phyloP scores from a whole-genome alignment of 2,888 invertebrate species.

The Callinectes sapidus region DNA sequence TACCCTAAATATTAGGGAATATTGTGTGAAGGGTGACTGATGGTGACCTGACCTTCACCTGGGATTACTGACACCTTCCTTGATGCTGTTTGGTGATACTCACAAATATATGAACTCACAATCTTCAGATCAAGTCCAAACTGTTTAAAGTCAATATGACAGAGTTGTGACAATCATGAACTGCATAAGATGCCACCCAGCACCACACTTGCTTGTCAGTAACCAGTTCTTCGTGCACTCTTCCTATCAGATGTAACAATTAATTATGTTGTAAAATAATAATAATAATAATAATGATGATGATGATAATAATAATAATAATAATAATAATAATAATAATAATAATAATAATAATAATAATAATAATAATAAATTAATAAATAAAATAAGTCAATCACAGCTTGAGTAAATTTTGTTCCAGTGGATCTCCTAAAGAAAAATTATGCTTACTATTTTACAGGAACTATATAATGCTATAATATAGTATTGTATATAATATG shows the following conservation, averaged over 20 bases:
- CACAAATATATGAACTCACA: constrained; percentile 27
- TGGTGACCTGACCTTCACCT: constrained; percentile 38
- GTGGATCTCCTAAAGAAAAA: background rate
- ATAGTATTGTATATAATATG: too few relatives aligned
- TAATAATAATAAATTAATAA: background rate
- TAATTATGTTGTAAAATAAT: background rate
- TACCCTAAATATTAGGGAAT: constrained; percentile 62
- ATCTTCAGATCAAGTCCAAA: background rate
- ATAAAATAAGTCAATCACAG: background rate
- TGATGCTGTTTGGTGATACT: constrained; percentile 29
- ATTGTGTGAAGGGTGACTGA: constrained; percentile 46
- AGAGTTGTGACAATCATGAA: constrained; percentile 7
- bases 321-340: background rate
- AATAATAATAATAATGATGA: background rate
- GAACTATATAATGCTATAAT: background rate
- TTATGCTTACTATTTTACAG: constrained; percentile 26
- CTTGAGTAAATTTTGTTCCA: background rate
- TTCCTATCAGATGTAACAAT: background rate
- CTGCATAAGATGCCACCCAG: constrained; percentile 18
- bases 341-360: background rate
- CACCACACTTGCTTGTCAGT: constrained; percentile 16
- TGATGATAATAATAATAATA: background rate
- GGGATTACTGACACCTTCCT: constrained; percentile 53
- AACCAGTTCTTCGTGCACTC: background rate
- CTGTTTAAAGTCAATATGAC: background rate